A percentile compares a stretch with the other conserved stretches of the same genome.
These are phyloP conservation scores for Tetropium fuscum DNA, from an alignment of 2,888 invertebrate species.

Conservation along the genomic window DNA sequence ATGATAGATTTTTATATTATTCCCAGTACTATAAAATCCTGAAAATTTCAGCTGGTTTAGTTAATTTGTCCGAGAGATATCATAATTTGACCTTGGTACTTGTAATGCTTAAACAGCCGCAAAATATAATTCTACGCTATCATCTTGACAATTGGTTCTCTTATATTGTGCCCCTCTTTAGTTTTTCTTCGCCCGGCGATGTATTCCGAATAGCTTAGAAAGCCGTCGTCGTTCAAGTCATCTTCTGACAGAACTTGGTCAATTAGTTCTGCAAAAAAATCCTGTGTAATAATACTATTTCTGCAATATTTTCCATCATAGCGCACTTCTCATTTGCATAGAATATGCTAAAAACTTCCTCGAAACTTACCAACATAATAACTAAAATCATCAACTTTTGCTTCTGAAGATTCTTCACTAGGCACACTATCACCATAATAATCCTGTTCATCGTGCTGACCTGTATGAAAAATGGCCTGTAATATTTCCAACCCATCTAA, in stretches of 20 bases:
- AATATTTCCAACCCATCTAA: constrained; percentile 92
- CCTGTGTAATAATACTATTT: too few relatives aligned
- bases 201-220: constrained; percentile 87
- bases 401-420: constrained; percentile 39
- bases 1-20: too few relatives aligned
- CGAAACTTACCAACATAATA: constrained; percentile 66
- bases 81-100: too few relatives aligned
- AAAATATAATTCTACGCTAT: neutral
- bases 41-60: too few relatives aligned
- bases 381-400: constrained; percentile 65
- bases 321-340: neutral
- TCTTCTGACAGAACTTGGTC: constrained; percentile 87
- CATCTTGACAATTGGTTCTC: neutral
- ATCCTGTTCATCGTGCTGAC: constrained; percentile 71
- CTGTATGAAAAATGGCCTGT: constrained; percentile 82
- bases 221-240: constrained; percentile 88
- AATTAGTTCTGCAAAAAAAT: constrained; percentile 76
- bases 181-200: constrained; percentile 61
- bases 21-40: too few relatives aligned
- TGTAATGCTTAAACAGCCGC: too few relatives aligned
- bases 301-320: too few relatives aligned
- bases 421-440: constrained; percentile 60
- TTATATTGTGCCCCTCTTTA: neutral
- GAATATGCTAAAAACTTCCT: too few relatives aligned
- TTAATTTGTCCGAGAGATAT: too few relatives aligned